Evolutionary conservation across 1,140 invertebrate genomes (phyloP).

Genomic region (Drosophila bocqueti): DNA sequence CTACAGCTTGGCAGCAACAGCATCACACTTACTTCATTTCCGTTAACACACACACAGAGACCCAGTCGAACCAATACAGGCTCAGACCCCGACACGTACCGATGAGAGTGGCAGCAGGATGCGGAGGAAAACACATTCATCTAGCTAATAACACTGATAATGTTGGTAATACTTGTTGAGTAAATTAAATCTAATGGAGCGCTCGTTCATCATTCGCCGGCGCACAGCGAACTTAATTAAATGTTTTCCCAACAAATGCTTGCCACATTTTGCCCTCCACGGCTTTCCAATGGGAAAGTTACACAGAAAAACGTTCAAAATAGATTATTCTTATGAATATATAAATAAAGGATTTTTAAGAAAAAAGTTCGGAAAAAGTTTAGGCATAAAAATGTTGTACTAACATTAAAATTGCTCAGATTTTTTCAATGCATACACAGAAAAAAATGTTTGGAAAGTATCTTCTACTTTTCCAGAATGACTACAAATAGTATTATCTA

Average conservation of each 20-base stretch:
- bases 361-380: neutral
- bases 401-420: neutral
- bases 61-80: neutral
- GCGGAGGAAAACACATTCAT: slow-evolving; percentile 33
- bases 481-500: too few species aligned
- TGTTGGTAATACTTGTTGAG: slow-evolving; percentile 65
- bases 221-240: slow-evolving; percentile 70
- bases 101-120: neutral
- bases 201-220: slow-evolving; percentile 51
- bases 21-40: slow-evolving; percentile 68
- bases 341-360: neutral
- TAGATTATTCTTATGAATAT: neutral
- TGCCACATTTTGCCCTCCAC: slow-evolving; percentile 7
- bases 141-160: slow-evolving; percentile 52
- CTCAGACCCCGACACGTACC: slow-evolving; percentile 1
- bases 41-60: slow-evolving; percentile 28
- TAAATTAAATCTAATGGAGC: slow-evolving; percentile 73
- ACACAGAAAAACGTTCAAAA: neutral
- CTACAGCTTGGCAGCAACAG: slow-evolving; percentile 1
- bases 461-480: neutral
- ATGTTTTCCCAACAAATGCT: slow-evolving; percentile 51
- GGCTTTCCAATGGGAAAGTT: neutral
- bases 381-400: too few species aligned
- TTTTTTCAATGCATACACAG: neutral
- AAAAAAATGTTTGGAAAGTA: neutral